phyloP scores from a whole-genome alignment of 2,888 invertebrate genomes.

The Synanthedon andrenaeformis region DNA sequence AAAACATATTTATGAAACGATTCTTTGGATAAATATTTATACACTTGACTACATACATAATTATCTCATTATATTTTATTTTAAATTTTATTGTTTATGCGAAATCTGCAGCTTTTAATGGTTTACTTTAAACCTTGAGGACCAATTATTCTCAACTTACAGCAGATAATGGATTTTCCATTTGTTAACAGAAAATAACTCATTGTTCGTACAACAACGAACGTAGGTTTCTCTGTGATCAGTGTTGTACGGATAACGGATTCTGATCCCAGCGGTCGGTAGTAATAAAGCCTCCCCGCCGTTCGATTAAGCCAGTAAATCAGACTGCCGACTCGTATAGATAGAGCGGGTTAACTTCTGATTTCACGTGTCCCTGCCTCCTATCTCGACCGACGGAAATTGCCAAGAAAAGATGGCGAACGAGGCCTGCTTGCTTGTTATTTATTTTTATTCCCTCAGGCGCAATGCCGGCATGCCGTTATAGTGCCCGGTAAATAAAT shows the following conservation, averaged over 20 bases:
- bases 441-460: conserved; percentile 49
- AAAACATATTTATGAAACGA: too few species aligned
- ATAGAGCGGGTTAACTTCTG: conserved; percentile 54
- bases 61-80: too few species aligned
- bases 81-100: too few species aligned
- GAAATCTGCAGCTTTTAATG: too few species aligned
- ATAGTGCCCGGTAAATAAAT: conserved; percentile 24
- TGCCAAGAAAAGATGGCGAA: conserved; percentile 49
- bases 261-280: conserved; percentile 26
- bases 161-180: too few species aligned
- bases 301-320: conserved; percentile 56
- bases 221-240: neutral
- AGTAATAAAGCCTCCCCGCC: conserved; percentile 38
- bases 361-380: conserved; percentile 51
- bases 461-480: conserved; percentile 21
- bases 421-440: conserved; percentile 31
- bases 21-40: too few species aligned
- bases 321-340: conserved; percentile 48
- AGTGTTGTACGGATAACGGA: conserved; percentile 11
- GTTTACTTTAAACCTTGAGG: too few species aligned
- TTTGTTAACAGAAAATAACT: too few species aligned
- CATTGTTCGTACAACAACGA: neutral
- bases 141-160: too few species aligned
- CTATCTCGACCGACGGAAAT: conserved; percentile 51
- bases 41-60: too few species aligned